Percentiles rank a stretch among this genome's conserved stretches.
Evolutionary conservation across 2,888 invertebrate species (phyloP).

Genomic region (Sericinus montela): DNA sequence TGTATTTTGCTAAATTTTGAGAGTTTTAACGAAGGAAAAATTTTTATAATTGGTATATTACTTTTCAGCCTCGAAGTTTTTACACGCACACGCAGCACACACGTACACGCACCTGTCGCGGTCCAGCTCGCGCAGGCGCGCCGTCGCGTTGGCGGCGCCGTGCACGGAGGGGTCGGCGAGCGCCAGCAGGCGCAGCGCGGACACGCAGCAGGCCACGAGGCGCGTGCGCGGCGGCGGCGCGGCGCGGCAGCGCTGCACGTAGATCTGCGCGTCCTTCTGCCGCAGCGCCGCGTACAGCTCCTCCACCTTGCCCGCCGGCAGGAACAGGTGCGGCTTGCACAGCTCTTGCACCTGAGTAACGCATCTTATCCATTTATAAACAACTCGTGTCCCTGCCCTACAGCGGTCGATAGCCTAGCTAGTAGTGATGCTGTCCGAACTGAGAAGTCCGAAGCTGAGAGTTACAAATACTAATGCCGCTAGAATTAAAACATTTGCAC

Average conservation of each 20-base stretch:
- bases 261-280: slow-evolving; percentile 96
- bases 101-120: slow-evolving; percentile 87
- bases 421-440: too few relatives aligned
- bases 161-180: slow-evolving; percentile 94
- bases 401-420: too few relatives aligned
- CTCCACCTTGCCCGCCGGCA: slow-evolving; percentile 92
- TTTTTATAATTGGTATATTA: too few relatives aligned
- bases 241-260: slow-evolving; percentile 86
- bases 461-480: too few relatives aligned
- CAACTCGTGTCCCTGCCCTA: too few relatives aligned
- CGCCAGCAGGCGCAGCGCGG: slow-evolving; percentile 81
- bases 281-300: slow-evolving; percentile 92
- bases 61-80: too few relatives aligned
- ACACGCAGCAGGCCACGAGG: slow-evolving; percentile 92
- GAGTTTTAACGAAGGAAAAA: too few relatives aligned
- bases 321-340: slow-evolving; percentile 88
- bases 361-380: background rate
- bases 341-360: slow-evolving; percentile 79
- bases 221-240: slow-evolving; percentile 82
- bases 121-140: slow-evolving; percentile 89
- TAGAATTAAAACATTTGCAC: too few relatives aligned
- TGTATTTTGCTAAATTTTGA: too few relatives aligned
- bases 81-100: too few relatives aligned
- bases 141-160: slow-evolving; percentile 86
- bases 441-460: too few relatives aligned